These are phyloP conservation scores for Temnothorax unifasciatus DNA, from an alignment of 2,888 invertebrate genomes.

Conservation along the genomic window DNA sequence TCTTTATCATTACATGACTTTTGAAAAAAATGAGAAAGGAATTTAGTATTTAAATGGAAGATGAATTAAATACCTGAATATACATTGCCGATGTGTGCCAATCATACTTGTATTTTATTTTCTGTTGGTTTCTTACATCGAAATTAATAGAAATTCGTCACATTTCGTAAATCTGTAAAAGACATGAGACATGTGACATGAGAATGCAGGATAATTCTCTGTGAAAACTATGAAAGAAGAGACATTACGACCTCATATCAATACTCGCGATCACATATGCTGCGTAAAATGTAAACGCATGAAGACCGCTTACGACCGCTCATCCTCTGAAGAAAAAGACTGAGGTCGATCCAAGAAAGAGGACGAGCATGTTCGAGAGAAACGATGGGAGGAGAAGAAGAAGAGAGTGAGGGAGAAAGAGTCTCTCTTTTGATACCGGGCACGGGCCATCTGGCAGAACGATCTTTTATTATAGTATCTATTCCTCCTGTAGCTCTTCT, in stretches of 20 bases:
- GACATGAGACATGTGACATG: background rate
- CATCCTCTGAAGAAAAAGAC: slow-evolving; percentile 27
- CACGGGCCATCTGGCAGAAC: slow-evolving; percentile 76
- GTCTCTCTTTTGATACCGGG: slow-evolving; percentile 65
- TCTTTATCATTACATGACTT: background rate
- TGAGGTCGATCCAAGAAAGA: slow-evolving; percentile 33
- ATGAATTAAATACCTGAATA: background rate
- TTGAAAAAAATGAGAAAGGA: background rate
- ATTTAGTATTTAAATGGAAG: background rate
- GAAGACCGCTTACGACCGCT: slow-evolving; percentile 4
- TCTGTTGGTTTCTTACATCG: background rate
- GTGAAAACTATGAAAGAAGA: background rate
- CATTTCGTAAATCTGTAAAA: background rate
- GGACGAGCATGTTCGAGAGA: slow-evolving; percentile 50
- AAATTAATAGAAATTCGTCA: slow-evolving; percentile 13
- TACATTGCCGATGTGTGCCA: background rate
- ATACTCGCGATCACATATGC: slow-evolving; percentile 12
- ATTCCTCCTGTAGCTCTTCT: slow-evolving; percentile 68
- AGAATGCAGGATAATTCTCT: background rate
- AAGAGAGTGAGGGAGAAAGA: slow-evolving; percentile 39
- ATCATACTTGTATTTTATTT: slow-evolving; percentile 1
- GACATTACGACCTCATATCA: slow-evolving; percentile 25
- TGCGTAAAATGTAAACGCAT: slow-evolving; percentile 17
- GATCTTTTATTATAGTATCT: slow-evolving; percentile 74
- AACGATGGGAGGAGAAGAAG: slow-evolving; percentile 26